Base-by-base conservation (phyloP, 37 sponge, comb jelly and placozoan genomes). In the Lycopodina hypogea region DNA sequence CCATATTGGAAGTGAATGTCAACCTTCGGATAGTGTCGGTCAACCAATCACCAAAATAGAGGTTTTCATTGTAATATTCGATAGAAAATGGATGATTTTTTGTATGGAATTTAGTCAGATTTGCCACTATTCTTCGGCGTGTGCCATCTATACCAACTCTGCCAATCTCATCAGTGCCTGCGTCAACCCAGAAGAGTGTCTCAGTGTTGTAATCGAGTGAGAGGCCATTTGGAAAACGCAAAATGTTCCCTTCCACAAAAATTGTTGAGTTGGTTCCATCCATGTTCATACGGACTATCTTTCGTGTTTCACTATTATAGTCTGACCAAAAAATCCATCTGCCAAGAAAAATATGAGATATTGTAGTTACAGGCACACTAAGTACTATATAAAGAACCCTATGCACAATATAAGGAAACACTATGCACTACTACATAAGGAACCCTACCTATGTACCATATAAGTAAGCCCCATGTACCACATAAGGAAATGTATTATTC, bases 1-100 rank as follows among this genome's bases (percentile, higher is more conserved):
- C 12, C 18, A 7, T 28, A 26, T 28, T 8, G 21, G 24, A 28
- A 60, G 61, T n/a, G 61, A 60, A 65, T 32, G 48, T 4, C 8
- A 45, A 9, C 48, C 9, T 45, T 9, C 48, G 9, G 48, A 65
- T 65, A 32, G 66, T 34, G 30, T 65, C 66, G 3, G 4, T 4
- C 34, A 70, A 37, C 86, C 86, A 89, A 53, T 88, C 90, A 21
- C 79, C 76, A 82, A 85, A 92, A 52, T 89, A 92, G 7, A 89
- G 40, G 2, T 50, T n/a, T 26, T 71, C 74, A 24, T 68, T 72
- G 58, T 72, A 86, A 0, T 70, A 24, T 0, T 80, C 65, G 38
- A 93, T 63, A 0, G 83, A 40, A 39, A 72, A 89, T 15, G 94
- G 86, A 56, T 78, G 84, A 56, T 24, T 26, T 26, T 71, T 34